A percentile compares a stretch with the other conserved stretches of the same genome.
These are phyloP conservation scores for Drosophila kuntzei DNA, from an alignment of 2,888 invertebrate genomes.

Conservation along the genomic window DNA sequence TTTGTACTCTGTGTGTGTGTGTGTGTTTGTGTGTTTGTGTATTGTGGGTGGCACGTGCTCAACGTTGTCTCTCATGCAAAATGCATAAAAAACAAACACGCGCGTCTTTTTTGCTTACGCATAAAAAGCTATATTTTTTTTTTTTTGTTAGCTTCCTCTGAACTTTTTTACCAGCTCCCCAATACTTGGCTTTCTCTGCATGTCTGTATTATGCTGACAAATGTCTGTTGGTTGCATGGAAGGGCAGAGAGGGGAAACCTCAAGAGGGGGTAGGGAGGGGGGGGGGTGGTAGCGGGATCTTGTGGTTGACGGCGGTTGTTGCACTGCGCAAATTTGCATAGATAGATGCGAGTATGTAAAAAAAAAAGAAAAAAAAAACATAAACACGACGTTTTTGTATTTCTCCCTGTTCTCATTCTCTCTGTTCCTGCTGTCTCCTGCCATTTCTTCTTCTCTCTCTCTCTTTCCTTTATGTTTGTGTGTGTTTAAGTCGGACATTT, in stretches of 20 bases:
- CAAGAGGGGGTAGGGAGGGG: too few species aligned
- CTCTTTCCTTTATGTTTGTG: not conserved
- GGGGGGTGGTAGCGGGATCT: not conserved
- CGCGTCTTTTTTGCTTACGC: conserved; percentile 68
- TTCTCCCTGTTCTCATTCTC: not conserved
- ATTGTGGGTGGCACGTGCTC: conserved; percentile 40
- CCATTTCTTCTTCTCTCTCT: conserved; percentile 4
- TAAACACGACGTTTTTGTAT: conserved; percentile 39
- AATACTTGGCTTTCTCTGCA: not conserved
- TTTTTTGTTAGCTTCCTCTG: conserved; percentile 1
- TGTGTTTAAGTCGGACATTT: conserved; percentile 42
- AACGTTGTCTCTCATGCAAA: conserved; percentile 57
- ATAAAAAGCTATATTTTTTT: conserved; percentile 38
- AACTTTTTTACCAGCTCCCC: not conserved
- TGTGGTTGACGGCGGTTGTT: conserved; percentile 40
- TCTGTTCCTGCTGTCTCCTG: not conserved
- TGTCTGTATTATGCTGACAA: conserved; percentile 59
- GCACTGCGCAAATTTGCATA: conserved; percentile 67
- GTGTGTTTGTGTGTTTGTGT: not conserved
- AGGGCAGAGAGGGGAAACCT: too few species aligned
- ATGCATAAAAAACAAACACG: conserved; percentile 68
- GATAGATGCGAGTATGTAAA: conserved; percentile 16
- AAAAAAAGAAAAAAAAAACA: conserved; percentile 28
- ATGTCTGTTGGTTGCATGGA: conserved; percentile 45
- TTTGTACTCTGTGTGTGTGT: conserved; percentile 4